A percentile compares a stretch with the other conserved stretches of the same genome.
Evolutionary conservation across 2,797 vertebrate genomes (phyloP).

Genomic region (Lutjanus campechanus): DNA sequence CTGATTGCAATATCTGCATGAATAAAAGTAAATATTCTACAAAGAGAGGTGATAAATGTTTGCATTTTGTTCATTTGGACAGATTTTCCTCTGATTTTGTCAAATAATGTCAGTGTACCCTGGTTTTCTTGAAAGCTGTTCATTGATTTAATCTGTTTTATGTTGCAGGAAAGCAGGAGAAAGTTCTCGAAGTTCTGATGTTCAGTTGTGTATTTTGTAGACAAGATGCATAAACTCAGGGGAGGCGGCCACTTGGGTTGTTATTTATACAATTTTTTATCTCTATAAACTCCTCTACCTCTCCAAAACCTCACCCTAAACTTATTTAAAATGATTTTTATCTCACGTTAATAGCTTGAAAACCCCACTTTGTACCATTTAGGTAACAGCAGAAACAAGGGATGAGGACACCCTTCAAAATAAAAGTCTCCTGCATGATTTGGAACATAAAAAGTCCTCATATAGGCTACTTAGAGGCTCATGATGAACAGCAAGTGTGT

Average conservation of each 20-base stretch:
- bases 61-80: background rate
- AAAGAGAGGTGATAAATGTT: too few species aligned
- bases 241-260: background rate
- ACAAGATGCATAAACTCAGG: background rate
- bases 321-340: background rate
- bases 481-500: background rate
- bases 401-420: too few species aligned
- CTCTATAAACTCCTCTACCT: background rate
- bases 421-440: background rate
- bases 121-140: too few species aligned
- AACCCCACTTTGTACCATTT: too few species aligned
- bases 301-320: background rate
- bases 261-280: background rate
- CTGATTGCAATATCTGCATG: too few species aligned
- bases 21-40: too few species aligned
- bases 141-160: background rate
- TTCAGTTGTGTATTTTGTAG: background rate
- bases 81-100: background rate
- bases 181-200: background rate
- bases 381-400: background rate
- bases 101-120: too few species aligned
- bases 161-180: background rate
- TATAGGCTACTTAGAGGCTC: background rate
- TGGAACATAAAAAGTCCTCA: background rate
- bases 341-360: background rate